A percentile compares a stretch with the other conserved stretches of the same genome.
These are phyloP conservation scores for Metopia argyrocephala DNA, from an alignment of 2,888 invertebrate genomes.

Conservation along the genomic window DNA sequence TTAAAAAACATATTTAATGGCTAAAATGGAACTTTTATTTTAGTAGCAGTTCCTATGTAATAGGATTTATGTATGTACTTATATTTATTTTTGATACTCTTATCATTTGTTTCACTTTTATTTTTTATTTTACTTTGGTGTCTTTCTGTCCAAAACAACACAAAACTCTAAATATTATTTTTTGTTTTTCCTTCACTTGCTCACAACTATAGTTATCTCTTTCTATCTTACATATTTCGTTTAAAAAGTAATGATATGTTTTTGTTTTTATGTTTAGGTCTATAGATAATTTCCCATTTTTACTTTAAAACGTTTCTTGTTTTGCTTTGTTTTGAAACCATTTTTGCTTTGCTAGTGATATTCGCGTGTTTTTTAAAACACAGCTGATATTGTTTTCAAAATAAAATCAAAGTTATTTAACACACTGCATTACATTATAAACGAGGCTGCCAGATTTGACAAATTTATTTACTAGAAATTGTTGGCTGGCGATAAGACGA, in stretches of 20 bases:
- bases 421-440: no score
- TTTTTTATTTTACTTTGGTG: neutral
- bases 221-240: neutral
- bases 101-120: neutral
- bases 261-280: slow-evolving; percentile 8
- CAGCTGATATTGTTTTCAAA: slow-evolving; percentile 37
- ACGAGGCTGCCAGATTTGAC: no score
- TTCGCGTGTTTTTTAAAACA: slow-evolving; percentile 68
- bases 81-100: neutral
- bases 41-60: no score
- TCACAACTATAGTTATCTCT: slow-evolving; percentile 7
- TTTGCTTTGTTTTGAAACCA: slow-evolving; percentile 68
- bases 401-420: slow-evolving; percentile 32
- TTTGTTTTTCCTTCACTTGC: slow-evolving; percentile 3
- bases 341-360: slow-evolving; percentile 67
- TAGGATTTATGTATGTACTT: neutral
- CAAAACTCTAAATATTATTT: slow-evolving; percentile 12
- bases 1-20: no score
- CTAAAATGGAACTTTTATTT: no score
- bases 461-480: no score
- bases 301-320: slow-evolving; percentile 41
- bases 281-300: slow-evolving; percentile 36
- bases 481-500: no score
- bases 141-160: slow-evolving; percentile 1
- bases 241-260: slow-evolving; percentile 21